Percentiles rank a stretch among this genome's conserved stretches.
Evolutionary conservation across 1,140 invertebrate species (phyloP).

Genomic region (Polypedilum vanderplanki): DNA sequence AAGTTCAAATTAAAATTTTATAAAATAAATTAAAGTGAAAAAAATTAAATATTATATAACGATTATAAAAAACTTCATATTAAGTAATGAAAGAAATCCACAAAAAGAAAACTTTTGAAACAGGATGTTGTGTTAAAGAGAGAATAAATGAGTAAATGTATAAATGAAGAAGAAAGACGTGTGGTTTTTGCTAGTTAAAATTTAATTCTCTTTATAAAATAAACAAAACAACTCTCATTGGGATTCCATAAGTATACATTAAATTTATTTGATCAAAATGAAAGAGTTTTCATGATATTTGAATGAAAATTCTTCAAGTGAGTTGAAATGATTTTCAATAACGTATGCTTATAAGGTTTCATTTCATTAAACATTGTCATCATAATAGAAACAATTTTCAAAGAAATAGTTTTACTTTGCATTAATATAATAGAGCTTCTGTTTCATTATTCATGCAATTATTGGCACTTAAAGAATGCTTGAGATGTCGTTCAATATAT

Average conservation of each 20-base stretch:
- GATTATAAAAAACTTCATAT: neutral
- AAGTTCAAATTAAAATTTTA: too few relatives aligned
- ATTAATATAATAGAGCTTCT: neutral
- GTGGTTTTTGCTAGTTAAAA: too few relatives aligned
- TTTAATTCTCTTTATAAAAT: neutral
- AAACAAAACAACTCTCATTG: too few relatives aligned
- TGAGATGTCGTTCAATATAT: neutral
- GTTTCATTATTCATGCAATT: conserved; percentile 16
- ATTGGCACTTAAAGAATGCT: conserved; percentile 24
- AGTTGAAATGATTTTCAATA: neutral
- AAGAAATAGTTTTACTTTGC: conserved; percentile 13
- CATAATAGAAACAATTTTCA: neutral
- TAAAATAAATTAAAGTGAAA: too few relatives aligned
- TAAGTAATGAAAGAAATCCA: conserved; percentile 13
- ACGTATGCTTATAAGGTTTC: too few relatives aligned
- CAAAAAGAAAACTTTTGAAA: conserved; percentile 12
- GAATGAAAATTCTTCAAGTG: neutral
- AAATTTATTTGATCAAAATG: neutral
- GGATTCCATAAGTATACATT: neutral
- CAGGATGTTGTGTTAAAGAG: neutral
- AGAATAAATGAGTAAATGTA: neutral
- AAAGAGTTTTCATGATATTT: neutral
- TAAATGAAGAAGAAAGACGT: neutral
- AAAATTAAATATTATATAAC: too few relatives aligned
- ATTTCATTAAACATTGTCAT: conserved; percentile 22